phyloP scores from a whole-genome alignment of 2,113 vertebrate species.

The Menidia beryllina region DNA sequence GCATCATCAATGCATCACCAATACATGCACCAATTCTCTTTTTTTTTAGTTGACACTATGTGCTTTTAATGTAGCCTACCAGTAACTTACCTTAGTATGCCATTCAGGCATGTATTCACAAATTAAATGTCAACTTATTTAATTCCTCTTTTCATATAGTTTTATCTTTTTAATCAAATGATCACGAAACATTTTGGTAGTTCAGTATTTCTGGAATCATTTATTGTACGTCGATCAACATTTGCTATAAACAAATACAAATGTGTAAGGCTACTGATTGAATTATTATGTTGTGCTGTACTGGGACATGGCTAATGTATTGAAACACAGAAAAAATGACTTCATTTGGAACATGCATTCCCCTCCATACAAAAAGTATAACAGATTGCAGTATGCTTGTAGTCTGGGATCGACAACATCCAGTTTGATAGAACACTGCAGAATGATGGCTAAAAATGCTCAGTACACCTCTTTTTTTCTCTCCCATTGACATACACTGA shows the following conservation, averaged over 20 bases:
- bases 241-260: background rate
- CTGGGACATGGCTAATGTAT: conserved; percentile 15
- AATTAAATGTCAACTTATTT: background rate
- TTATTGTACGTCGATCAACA: background rate
- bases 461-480: no score
- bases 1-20: no score
- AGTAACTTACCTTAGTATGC: background rate
- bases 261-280: no score
- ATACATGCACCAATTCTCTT: no score
- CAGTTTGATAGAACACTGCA: no score
- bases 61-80: background rate
- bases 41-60: no score
- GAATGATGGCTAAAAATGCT: no score
- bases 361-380: no score
- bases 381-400: background rate
- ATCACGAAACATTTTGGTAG: background rate
- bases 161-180: background rate
- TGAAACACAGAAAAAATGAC: no score
- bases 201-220: background rate
- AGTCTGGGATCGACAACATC: background rate
- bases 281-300: no score
- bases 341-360: no score
- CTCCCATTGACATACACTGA: background rate
- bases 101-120: background rate
- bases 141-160: background rate